Evolutionary conservation across 2,113 vertebrate species (phyloP).

Genomic region (Megaceryle torquata): DNA sequence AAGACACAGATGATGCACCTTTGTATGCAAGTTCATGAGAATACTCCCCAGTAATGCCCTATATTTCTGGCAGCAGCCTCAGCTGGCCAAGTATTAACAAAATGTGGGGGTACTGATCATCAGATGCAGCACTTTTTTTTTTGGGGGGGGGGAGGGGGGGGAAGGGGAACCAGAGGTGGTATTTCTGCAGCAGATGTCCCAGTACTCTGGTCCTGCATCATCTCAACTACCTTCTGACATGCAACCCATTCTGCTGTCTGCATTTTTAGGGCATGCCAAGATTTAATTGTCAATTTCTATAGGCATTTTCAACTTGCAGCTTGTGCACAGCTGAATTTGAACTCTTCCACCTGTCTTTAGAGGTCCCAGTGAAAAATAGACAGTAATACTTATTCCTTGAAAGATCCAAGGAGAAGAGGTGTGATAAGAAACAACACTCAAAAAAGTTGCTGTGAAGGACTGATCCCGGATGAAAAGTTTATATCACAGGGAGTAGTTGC

Average conservation of each 20-base stretch:
- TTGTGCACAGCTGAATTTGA: neutral
- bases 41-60: neutral
- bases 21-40: neutral
- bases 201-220: neutral
- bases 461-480: neutral
- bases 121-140: neutral
- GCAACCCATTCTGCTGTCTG: neutral
- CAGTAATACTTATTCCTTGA: neutral
- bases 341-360: neutral
- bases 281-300: neutral
- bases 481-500: neutral
- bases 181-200: neutral
- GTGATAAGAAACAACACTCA: neutral
- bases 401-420: neutral
- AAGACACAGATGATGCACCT: neutral
- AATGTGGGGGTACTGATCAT: neutral
- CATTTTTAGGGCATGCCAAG: neutral
- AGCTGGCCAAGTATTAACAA: neutral
- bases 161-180: neutral
- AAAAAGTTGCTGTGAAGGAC: neutral
- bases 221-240: fast-evolving
- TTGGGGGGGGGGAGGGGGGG: no score
- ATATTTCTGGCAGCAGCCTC: neutral
- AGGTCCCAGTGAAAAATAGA: neutral
- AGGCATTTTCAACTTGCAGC: neutral